Conservation (phyloP, 2,113 vertebrate genomes). For the Oostethus manadensis region DNA sequence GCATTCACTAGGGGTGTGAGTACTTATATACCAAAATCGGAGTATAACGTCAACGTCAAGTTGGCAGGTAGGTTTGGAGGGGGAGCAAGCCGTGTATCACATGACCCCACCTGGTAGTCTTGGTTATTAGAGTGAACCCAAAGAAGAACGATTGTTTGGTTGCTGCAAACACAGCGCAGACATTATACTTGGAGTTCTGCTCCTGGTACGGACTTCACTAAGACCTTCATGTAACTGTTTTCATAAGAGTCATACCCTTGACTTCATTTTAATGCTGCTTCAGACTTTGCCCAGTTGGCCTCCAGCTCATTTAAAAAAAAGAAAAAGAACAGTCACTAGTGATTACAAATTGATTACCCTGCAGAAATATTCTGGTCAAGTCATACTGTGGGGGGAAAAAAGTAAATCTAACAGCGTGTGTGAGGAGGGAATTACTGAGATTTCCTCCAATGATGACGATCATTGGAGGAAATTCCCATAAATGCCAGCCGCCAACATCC, state of each 20-base stretch:
- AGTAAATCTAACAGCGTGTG: not conserved
- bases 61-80: too few relatives aligned
- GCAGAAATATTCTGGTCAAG: conserved; percentile 6
- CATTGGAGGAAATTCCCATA: too few relatives aligned
- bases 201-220: not conserved
- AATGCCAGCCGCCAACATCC: too few relatives aligned
- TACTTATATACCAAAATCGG: too few relatives aligned
- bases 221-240: not conserved
- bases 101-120: conserved; percentile 26
- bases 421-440: not conserved
- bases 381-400: not conserved
- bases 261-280: conserved; percentile 7
- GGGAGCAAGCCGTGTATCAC: too few relatives aligned
- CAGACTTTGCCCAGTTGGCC: conserved; percentile 26
- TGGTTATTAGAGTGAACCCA: not conserved
- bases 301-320: conserved; percentile 36
- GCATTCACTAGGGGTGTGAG: too few relatives aligned
- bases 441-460: conserved; percentile 1
- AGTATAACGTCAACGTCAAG: too few relatives aligned
- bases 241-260: conserved; percentile 16
- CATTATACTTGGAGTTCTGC: conserved; percentile 6
- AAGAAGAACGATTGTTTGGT: not conserved
- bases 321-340: not conserved
- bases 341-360: not conserved
- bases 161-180: not conserved